A percentile compares a stretch with the other conserved stretches of the same genome.
Evolutionary conservation across 2,888 invertebrate genomes (phyloP).

Genomic region (Dinocampus coccinellae): DNA sequence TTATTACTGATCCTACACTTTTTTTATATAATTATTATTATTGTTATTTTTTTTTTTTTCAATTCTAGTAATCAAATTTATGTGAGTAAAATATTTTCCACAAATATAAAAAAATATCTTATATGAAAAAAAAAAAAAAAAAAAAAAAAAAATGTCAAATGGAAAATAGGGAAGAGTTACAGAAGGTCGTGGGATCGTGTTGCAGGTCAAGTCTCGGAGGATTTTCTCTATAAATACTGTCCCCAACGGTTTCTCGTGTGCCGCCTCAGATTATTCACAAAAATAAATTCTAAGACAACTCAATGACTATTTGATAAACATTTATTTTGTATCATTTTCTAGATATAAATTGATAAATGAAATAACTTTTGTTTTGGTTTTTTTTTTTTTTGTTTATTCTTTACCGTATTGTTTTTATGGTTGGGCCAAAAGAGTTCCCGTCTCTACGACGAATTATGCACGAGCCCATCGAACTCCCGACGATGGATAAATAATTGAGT

Average conservation of each 20-base stretch:
- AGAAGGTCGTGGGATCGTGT: conserved; percentile 22
- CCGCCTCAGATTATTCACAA: conserved; percentile 15
- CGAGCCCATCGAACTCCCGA: conserved; percentile 27
- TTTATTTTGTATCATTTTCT: background rate
- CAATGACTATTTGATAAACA: background rate
- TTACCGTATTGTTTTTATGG: no score
- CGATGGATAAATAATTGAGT: conserved; percentile 61
- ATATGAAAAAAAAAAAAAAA: background rate
- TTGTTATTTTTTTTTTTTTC: background rate
- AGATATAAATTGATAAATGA: background rate
- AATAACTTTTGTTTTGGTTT: background rate
- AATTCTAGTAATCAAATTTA: background rate
- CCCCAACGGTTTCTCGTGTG: conserved; percentile 6
- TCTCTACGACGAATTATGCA: conserved; percentile 24
- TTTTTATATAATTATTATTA: background rate
- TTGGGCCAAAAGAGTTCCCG: conserved; percentile 7
- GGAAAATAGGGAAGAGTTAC: background rate
- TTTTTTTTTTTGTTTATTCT: no score
- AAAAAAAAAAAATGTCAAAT: background rate
- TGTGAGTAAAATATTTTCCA: background rate
- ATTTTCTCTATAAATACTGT: conserved; percentile 13
- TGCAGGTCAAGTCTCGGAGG: conserved; percentile 3
- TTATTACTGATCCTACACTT: background rate
- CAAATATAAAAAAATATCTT: background rate
- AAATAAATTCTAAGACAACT: background rate